These are phyloP conservation scores for Agrilus planipennis DNA, from an alignment of 1,140 invertebrate species.

Conservation along the genomic window DNA sequence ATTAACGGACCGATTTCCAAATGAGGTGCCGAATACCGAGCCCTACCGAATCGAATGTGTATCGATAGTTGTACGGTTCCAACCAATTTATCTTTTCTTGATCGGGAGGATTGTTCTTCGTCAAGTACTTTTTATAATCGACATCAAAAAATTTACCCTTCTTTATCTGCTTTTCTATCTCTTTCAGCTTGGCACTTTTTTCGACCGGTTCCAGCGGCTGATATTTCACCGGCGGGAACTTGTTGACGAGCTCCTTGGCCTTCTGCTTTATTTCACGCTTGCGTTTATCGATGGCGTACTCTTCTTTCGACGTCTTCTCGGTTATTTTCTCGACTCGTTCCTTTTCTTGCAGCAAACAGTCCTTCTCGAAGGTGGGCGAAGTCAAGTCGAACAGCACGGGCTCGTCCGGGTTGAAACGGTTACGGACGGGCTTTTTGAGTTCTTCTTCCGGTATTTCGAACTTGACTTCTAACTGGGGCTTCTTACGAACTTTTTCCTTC, in stretches of 20 bases:
- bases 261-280: conserved; percentile 23
- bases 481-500: conserved; percentile 6
- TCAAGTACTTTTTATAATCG: conserved; percentile 28
- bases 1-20: conserved; percentile 29
- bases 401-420: conserved; percentile 8
- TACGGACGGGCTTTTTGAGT: background rate
- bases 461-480: background rate
- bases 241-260: conserved; percentile 20
- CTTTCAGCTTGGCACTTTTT: conserved; percentile 28
- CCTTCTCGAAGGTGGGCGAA: conserved; percentile 25
- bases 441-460: background rate
- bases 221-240: conserved; percentile 19
- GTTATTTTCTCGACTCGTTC: conserved; percentile 26
- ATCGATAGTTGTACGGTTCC: conserved; percentile 23
- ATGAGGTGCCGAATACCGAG: conserved; percentile 27
- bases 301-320: conserved; percentile 27
- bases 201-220: conserved; percentile 27
- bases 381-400: conserved; percentile 23
- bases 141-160: conserved; percentile 29
- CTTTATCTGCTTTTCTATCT: conserved; percentile 27
- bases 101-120: conserved; percentile 19
- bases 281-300: conserved; percentile 22
- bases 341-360: conserved; percentile 26
- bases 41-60: conserved; percentile 30
- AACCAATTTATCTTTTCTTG: conserved; percentile 17